Percentiles rank a stretch among this genome's conserved stretches.
Evolutionary conservation across 1,140 invertebrate species (phyloP).

Genomic region (Drosophila santomea): DNA sequence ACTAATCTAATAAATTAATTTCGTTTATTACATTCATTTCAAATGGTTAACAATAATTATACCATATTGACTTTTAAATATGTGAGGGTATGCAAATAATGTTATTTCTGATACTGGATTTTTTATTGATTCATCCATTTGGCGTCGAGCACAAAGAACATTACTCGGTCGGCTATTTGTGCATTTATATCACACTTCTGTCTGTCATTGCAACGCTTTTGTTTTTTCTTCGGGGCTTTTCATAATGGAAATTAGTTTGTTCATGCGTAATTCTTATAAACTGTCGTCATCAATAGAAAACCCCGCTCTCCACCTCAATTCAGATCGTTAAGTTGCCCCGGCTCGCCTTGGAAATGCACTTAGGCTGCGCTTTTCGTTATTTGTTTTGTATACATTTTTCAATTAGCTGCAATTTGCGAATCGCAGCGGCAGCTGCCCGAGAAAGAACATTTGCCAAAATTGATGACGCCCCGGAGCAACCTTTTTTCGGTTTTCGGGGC

Average conservation of each 20-base stretch:
- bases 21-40: no score
- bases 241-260: constrained; percentile 75
- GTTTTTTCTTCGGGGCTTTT: constrained; percentile 40
- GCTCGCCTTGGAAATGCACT: constrained; percentile 80
- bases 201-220: constrained; percentile 21
- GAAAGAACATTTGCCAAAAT: constrained; percentile 59
- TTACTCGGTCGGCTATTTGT: background rate
- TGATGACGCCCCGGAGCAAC: constrained; percentile 62
- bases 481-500: background rate
- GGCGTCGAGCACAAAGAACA: background rate
- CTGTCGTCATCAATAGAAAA: constrained; percentile 71
- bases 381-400: constrained; percentile 67
- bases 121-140: background rate
- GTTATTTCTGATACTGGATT: background rate
- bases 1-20: background rate
- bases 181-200: constrained; percentile 16
- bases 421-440: constrained; percentile 27
- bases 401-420: constrained; percentile 75
- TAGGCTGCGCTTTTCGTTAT: constrained; percentile 67
- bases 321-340: constrained; percentile 56
- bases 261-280: constrained; percentile 79
- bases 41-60: no score
- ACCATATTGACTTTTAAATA: background rate
- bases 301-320: constrained; percentile 7
- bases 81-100: background rate